Evolutionary conservation across 1,140 invertebrate species (phyloP).

Genomic region (Eumaeus atala): DNA sequence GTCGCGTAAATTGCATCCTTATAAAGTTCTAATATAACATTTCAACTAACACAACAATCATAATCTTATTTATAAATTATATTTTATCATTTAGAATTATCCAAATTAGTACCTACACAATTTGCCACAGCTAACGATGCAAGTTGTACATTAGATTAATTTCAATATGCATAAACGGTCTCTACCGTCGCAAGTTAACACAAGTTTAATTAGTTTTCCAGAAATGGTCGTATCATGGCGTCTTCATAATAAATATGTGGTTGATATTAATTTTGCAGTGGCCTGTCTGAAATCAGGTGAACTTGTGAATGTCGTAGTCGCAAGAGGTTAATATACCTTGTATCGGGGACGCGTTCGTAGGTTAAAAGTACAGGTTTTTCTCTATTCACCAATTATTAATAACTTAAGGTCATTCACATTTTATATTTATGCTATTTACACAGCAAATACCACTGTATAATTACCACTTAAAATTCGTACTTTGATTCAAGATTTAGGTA

Average conservation of each 20-base stretch:
- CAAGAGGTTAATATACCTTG: slow-evolving; percentile 46
- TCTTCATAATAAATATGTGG: slow-evolving; percentile 11
- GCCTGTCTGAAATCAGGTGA: slow-evolving; percentile 7
- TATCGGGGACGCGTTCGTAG: slow-evolving; percentile 37
- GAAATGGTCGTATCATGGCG: background rate
- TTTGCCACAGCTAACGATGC: too few relatives aligned
- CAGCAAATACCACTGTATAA: background rate
- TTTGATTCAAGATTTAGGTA: background rate
- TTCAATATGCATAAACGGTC: too few relatives aligned
- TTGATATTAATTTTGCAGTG: slow-evolving; percentile 14
- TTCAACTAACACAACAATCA: too few relatives aligned
- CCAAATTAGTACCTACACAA: too few relatives aligned
- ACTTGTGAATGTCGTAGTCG: slow-evolving; percentile 18
- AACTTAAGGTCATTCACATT: slow-evolving; percentile 1
- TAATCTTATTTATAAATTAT: too few relatives aligned
- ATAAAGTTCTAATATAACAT: too few relatives aligned
- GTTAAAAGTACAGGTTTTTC: slow-evolving; percentile 16
- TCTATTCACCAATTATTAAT: slow-evolving; percentile 2
- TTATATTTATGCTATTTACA: slow-evolving; percentile 5
- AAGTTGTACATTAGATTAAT: too few relatives aligned
- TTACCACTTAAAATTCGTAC: slow-evolving; percentile 5
- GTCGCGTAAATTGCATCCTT: too few relatives aligned
- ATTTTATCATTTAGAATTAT: too few relatives aligned
- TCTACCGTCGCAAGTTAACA: background rate
- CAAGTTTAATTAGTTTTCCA: slow-evolving; percentile 7